These are phyloP conservation scores for Belgica antarctica DNA, from an alignment of 2,888 invertebrate species.

Conservation along the genomic window DNA sequence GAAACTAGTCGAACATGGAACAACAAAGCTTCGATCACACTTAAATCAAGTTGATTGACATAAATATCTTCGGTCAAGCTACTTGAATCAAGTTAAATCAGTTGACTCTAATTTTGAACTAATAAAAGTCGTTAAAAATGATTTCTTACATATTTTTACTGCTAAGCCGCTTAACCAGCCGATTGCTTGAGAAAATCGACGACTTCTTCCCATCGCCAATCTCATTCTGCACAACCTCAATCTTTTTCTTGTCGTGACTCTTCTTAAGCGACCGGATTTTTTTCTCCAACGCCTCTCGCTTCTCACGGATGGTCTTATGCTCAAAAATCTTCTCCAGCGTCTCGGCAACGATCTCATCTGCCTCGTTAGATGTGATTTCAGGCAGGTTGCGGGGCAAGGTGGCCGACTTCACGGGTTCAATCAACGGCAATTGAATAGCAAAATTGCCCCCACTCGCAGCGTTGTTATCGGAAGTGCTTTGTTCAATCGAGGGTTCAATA, in stretches of 20 bases:
- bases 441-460: conserved; percentile 12
- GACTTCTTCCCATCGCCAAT: conserved; percentile 64
- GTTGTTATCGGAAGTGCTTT: not conserved
- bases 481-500: not conserved
- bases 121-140: not conserved
- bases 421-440: conserved; percentile 49
- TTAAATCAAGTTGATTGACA: not conserved
- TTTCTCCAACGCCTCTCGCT: conserved; percentile 78
- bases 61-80: too few species aligned
- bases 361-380: conserved; percentile 52
- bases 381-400: conserved; percentile 51
- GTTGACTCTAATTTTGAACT: not conserved
- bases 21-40: not conserved
- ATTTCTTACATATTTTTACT: conserved; percentile 80
- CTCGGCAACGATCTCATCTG: conserved; percentile 65
- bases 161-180: conserved; percentile 72
- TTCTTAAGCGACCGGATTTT: conserved; percentile 79
- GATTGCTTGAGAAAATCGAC: conserved; percentile 72
- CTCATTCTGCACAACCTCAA: conserved; percentile 61
- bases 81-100: not conserved
- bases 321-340: conserved; percentile 76
- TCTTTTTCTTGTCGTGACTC: conserved; percentile 76
- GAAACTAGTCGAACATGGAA: not conserved
- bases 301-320: conserved; percentile 78
- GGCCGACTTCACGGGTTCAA: conserved; percentile 45